Evolutionary conservation across 2,113 vertebrate genomes (phyloP).

Genomic region (Tamias sibiricus): DNA sequence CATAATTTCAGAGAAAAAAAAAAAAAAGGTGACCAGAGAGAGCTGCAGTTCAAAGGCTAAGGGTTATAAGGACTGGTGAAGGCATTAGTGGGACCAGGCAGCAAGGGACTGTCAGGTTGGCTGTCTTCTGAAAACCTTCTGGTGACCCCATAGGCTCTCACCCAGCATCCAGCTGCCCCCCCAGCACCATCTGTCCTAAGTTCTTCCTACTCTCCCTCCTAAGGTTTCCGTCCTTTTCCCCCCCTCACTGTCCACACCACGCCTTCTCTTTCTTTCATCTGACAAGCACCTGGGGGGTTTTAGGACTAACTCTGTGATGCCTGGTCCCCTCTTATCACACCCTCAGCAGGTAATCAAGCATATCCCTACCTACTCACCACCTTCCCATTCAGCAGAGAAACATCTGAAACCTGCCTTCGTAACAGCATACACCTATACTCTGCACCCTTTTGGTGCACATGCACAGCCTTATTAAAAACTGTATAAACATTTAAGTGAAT

Average conservation of each 20-base stretch:
- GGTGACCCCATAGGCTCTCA: background rate
- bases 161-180: fast-evolving
- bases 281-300: background rate
- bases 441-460: background rate
- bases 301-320: background rate
- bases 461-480: background rate
- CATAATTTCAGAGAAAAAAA: background rate
- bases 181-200: background rate
- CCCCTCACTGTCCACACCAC: background rate
- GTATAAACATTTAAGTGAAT: background rate
- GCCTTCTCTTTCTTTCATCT: background rate
- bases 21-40: background rate
- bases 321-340: background rate
- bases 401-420: background rate
- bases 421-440: background rate
- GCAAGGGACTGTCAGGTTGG: background rate
- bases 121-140: background rate
- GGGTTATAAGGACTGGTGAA: background rate
- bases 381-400: background rate
- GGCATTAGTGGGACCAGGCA: background rate
- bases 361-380: fast-evolving
- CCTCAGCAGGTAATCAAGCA: background rate
- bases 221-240: background rate
- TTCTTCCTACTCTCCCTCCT: background rate
- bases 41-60: background rate